phyloP scores from a whole-genome alignment of 2,113 vertebrate genomes.

The Chaetodon trifascialis region DNA sequence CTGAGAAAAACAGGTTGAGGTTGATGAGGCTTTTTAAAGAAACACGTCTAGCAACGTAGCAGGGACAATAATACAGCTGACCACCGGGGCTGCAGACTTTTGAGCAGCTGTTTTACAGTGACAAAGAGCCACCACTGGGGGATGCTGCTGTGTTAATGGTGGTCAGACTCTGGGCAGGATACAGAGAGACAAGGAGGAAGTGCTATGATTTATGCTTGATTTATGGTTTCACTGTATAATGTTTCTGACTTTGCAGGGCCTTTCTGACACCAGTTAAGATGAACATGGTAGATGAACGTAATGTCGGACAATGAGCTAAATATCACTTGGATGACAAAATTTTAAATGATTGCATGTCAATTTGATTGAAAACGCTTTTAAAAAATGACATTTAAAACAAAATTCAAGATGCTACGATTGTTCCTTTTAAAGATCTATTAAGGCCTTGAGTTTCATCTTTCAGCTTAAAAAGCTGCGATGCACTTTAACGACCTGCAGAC shows the following conservation, averaged over 20 bases:
- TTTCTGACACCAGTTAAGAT: background rate
- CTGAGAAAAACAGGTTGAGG: conserved; percentile 67
- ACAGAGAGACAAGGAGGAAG: conserved; percentile 3
- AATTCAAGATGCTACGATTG: background rate
- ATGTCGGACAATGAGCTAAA: background rate
- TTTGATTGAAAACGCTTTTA: background rate
- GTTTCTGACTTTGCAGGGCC: background rate
- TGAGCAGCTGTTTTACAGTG: conserved; percentile 23
- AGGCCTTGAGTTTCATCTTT: background rate
- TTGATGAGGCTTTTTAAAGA: background rate
- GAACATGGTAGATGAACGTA: background rate
- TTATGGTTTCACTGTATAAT: background rate
- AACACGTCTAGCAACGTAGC: background rate
- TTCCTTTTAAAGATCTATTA: background rate
- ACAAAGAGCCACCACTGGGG: conserved; percentile 68
- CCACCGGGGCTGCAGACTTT: conserved; percentile 13
- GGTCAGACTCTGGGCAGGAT: background rate
- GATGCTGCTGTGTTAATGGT: conserved; percentile 54
- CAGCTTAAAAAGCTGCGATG: background rate
- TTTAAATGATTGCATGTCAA: background rate
- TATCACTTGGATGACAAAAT: background rate
- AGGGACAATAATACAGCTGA: background rate
- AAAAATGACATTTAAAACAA: background rate
- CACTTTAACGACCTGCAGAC: background rate
- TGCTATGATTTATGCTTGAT: background rate